Evolutionary conservation across 2,113 vertebrate genomes (phyloP).

Genomic region (Atherinomorus stipes): DNA sequence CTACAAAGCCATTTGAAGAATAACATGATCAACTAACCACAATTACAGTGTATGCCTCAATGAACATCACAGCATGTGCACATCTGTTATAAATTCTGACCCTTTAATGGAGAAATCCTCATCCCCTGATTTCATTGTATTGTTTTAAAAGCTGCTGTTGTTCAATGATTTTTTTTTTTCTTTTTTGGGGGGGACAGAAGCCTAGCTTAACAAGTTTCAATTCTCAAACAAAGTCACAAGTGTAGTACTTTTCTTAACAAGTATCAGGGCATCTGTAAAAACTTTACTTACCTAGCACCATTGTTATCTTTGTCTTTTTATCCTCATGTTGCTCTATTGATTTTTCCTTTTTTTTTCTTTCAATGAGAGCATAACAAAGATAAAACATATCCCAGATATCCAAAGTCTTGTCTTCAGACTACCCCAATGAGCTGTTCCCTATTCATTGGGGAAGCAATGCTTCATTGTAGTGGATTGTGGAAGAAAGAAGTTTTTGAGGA

Average conservation of each 20-base stretch:
- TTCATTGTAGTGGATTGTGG: constrained; percentile 70
- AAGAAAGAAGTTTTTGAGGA: constrained; percentile 65
- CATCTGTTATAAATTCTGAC: constrained; percentile 55
- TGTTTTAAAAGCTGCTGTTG: constrained; percentile 44
- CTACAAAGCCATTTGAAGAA: constrained; percentile 37
- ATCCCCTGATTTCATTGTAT: constrained; percentile 32
- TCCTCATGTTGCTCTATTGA: constrained; percentile 67
- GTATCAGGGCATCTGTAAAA: constrained; percentile 62
- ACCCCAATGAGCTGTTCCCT: constrained; percentile 70
- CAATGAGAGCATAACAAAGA: constrained; percentile 69
- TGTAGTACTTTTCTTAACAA: constrained; percentile 66
- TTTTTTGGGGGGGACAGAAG: too few species aligned
- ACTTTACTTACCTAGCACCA: constrained; percentile 66
- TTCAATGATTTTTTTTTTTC: constrained; percentile 53
- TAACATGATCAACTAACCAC: constrained; percentile 30
- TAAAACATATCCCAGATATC: constrained; percentile 72
- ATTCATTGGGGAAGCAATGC: constrained; percentile 64
- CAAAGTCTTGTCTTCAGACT: constrained; percentile 59
- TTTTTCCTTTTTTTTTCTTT: constrained; percentile 56
- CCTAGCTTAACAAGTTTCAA: constrained; percentile 67
- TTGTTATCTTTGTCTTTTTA: constrained; percentile 69
- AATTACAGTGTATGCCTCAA: constrained; percentile 37
- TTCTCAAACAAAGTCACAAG: constrained; percentile 66
- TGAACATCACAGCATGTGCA: constrained; percentile 40
- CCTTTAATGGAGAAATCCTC: constrained; percentile 51